Conservation (phyloP, 2,888 invertebrate species). For the Lepidochrysops patricia region DNA sequence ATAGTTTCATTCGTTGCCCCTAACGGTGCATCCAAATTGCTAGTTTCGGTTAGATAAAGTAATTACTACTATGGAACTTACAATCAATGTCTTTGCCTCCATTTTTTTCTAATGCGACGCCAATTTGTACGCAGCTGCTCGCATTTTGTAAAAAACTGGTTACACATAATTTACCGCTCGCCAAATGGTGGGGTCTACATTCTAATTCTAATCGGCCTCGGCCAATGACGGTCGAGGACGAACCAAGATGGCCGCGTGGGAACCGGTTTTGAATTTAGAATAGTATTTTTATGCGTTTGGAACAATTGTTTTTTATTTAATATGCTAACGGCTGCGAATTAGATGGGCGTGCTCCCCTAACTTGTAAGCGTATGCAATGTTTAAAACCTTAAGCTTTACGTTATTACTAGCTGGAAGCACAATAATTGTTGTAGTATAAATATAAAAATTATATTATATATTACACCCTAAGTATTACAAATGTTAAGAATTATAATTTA, state of each 20-base stretch:
- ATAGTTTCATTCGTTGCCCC: constrained; percentile 19
- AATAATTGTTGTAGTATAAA: too few species aligned
- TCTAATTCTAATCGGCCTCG: constrained; percentile 73
- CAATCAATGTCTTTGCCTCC: constrained; percentile 22
- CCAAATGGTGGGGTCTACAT: constrained; percentile 73
- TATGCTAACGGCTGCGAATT: constrained; percentile 26
- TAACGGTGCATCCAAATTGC: constrained; percentile 15
- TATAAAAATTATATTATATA: too few species aligned
- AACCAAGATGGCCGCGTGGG: constrained; percentile 71
- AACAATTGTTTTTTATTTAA: constrained; percentile 50
- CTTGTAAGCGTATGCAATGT: not conserved
- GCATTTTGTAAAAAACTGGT: constrained; percentile 59
- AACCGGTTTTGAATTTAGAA: constrained; percentile 74
- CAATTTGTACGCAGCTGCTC: constrained; percentile 46
- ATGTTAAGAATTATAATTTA: too few species aligned
- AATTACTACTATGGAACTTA: constrained; percentile 24
- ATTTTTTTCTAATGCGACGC: constrained; percentile 34
- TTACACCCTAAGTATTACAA: too few species aligned
- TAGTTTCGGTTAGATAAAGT: constrained; percentile 20
- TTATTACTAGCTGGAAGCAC: not conserved
- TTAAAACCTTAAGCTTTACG: not conserved
- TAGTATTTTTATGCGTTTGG: constrained; percentile 64
- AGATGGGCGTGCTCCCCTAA: constrained; percentile 17
- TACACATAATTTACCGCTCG: constrained; percentile 68
- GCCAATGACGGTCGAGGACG: constrained; percentile 71